phyloP scores from a whole-genome alignment of 2,888 invertebrate genomes.

The Meliscaeva auricollis region DNA sequence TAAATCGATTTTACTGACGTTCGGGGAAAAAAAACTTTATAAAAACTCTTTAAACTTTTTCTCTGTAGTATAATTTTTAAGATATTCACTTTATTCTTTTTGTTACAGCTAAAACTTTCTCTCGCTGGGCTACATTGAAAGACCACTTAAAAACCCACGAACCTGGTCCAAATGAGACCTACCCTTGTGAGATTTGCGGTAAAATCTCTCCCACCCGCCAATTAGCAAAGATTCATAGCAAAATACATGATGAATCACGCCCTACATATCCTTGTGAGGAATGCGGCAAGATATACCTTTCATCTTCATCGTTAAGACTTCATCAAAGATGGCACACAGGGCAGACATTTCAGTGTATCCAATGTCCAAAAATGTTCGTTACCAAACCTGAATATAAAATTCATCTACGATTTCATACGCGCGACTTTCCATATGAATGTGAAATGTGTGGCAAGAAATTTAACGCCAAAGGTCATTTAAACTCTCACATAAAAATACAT shows the following conservation, averaged over 20 bases:
- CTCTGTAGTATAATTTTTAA: too few relatives aligned
- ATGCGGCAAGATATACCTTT: slow-evolving; percentile 76
- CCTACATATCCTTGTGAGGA: slow-evolving; percentile 52
- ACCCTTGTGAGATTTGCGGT: slow-evolving; percentile 30
- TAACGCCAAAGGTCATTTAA: slow-evolving; percentile 37
- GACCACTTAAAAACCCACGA: slow-evolving; percentile 8
- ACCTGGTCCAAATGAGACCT: not conserved
- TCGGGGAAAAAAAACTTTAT: too few relatives aligned
- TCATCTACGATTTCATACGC: slow-evolving; percentile 53
- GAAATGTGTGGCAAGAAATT: slow-evolving; percentile 42
- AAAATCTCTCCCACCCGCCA: slow-evolving; percentile 31
- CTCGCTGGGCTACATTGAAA: not conserved
- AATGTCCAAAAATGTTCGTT: slow-evolving; percentile 29
- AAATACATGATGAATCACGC: slow-evolving; percentile 21
- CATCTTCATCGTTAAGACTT: slow-evolving; percentile 9
- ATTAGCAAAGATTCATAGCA: slow-evolving; percentile 20
- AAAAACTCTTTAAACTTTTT: too few relatives aligned
- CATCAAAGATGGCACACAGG: slow-evolving; percentile 46
- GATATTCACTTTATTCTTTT: too few relatives aligned
- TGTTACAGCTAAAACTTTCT: slow-evolving; percentile 33
- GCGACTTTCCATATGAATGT: slow-evolving; percentile 45
- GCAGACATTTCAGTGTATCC: slow-evolving; percentile 39
- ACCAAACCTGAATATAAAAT: slow-evolving; percentile 50
- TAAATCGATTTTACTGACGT: too few relatives aligned
- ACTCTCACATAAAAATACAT: slow-evolving; percentile 40